Base-by-base conservation (phyloP, 2,888 invertebrate species). In the Hirtodrosophila histrioides region DNA sequence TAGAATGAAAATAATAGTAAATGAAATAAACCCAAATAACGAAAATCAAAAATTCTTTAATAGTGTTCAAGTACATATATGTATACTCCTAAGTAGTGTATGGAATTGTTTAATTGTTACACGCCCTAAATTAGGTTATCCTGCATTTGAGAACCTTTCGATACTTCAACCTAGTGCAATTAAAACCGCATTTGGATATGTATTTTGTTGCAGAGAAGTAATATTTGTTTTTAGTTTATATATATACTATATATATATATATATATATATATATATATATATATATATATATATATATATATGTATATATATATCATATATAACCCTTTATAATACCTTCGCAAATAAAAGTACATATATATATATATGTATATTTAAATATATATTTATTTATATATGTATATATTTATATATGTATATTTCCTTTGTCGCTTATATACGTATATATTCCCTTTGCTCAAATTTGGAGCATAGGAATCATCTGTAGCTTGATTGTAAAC, bases 41-140 rank as follows among this genome's bases (percentile, higher is more conserved):
- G 23, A 60, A 27, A 24, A 55, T 24, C 33, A 23, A 48, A 49
- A 51, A 57, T 67, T 63, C 37, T 35, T 31, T 40, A 10, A 57
- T 77, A 63, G 51, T 67, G 60, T 73, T 70, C 44, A 63, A 72
- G 61, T 80, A 71, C 71, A 69, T 75, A 70, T 56, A 75, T 75
- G 80, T 75, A 66, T 78, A 69, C 68, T 64, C 67, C 62, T 57
- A 78, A 76, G 85, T 85, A 87, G 82, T 81, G 86, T 84, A 84
- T 79, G 67, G 63, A 85, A 72, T 76, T 85, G 80, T 87, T 88
- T 78, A 72, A 78, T 77, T 84, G 86, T 88, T 77, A 81, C 72
- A 69, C 71, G 65, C 72, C 70, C 76, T 63, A 45, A 67, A 66
- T 46, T 83, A 81, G 80, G 80, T 70, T 74, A 65, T 70, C 75